These are phyloP conservation scores for Pterobdella sp. DNA, from an alignment of 2,888 invertebrate species.

Conservation along the genomic window DNA sequence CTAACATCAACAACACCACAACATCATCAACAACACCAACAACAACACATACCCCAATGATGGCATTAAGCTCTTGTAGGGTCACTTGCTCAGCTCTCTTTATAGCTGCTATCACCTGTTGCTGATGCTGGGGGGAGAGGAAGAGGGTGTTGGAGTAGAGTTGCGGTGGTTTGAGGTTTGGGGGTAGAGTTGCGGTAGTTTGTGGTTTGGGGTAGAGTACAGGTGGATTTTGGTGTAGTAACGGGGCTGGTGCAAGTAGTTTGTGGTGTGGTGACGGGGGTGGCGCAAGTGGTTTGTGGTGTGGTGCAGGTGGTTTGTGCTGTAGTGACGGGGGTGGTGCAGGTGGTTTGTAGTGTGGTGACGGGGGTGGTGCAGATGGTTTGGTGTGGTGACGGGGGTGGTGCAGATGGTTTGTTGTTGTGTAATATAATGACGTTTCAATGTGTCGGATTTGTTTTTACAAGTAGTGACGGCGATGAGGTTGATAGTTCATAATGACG, in stretches of 20 bases:
- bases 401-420: too few relatives aligned
- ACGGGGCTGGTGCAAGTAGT: not conserved
- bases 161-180: not conserved
- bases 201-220: not conserved
- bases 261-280: not conserved
- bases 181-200: not conserved
- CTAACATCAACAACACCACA: not conserved
- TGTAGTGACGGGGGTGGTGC: not conserved
- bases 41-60: slow-evolving; percentile 76
- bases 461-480: too few relatives aligned
- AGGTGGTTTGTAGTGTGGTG: not conserved
- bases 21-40: not conserved
- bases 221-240: not conserved
- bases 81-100: slow-evolving; percentile 93
- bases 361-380: not conserved
- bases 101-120: slow-evolving; percentile 90
- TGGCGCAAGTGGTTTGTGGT: not conserved
- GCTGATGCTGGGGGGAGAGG: slow-evolving; percentile 65
- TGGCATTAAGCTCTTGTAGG: slow-evolving; percentile 89
- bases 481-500: too few relatives aligned
- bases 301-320: not conserved
- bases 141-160: not conserved
- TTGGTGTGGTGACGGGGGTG: not conserved
- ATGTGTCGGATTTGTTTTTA: too few relatives aligned
- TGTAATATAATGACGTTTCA: too few relatives aligned